Base-by-base conservation (phyloP, 1,140 invertebrate species). In the Drosophila prosaltans region DNA sequence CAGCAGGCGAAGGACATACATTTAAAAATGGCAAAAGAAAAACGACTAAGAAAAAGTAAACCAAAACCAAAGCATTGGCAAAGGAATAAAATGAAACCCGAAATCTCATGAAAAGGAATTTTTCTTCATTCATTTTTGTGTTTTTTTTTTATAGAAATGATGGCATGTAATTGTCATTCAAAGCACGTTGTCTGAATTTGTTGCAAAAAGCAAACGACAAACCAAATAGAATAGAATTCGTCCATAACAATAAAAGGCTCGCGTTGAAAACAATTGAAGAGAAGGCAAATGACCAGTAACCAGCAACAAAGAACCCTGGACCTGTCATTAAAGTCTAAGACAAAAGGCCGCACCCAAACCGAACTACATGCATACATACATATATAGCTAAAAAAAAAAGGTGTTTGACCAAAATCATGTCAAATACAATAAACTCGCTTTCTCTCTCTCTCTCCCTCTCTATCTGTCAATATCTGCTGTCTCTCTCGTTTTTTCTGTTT, bases 101-200 rank as follows among this genome's bases (percentile, higher is more conserved):
- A 55, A 76, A 76, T 69, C 66, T 63, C 45, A 39, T 32, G 69
- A 43, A 74, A 80, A 69, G 43, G 43, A 69, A 39, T 57, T 75
- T 62, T 75, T 30, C 4, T 30, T 4, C 4, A 3, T 3, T 30
- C 4, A 3, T 30, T 30, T 30, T 30, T 30, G 4, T 0, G 0
- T 30, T 30, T 36, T 36, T 36, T 36, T 36, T 36, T 36, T 32
- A 26, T 28, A 26, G 55, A 57, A 64, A 72, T 79, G 70, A 59
- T 71, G 75, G 57, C 69, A 69, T 71, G 65, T 90, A 81, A 90
- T 89, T 90, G 77, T 81, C 69, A 89, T 89, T 89, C 85, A 90
- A 80, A 79, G 80, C 85, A 89, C 85, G 80, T 89, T 70, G 71
- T n/a, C 61, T 57, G 74, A 89, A 81, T 89, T 89, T 89, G 74